Evolutionary conservation across 2,797 vertebrate genomes (phyloP).

Genomic region (Luscinia megarhynchos): DNA sequence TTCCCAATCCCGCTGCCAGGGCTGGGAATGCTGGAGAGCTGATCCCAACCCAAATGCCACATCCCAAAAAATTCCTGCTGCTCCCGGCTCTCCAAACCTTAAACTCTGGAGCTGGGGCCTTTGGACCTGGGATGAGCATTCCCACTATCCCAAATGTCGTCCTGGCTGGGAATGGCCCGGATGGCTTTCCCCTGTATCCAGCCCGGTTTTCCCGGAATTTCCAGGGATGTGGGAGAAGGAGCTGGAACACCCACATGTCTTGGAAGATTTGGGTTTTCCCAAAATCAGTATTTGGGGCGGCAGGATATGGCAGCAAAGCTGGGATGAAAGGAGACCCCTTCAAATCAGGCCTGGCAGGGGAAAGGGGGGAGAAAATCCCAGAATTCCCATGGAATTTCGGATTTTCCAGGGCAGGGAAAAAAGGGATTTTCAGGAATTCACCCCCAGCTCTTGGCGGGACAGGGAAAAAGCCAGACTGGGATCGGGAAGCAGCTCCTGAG

Average conservation of each 20-base stretch:
- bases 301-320: background rate
- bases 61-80: background rate
- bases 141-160: background rate
- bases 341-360: background rate
- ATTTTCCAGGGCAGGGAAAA: background rate
- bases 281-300: background rate
- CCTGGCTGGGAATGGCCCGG: background rate
- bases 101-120: background rate
- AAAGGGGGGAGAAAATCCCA: background rate
- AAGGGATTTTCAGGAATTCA: background rate
- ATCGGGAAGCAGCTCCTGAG: background rate
- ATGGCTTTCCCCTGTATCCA: background rate
- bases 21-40: background rate
- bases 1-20: background rate
- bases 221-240: too few species aligned
- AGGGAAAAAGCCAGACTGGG: background rate
- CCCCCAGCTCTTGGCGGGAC: too few species aligned
- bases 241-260: fast-evolving
- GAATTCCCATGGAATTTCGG: background rate
- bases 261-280: background rate
- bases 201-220: background rate
- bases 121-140: background rate
- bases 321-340: background rate
- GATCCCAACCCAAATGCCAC: fast-evolving
- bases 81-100: background rate